phyloP scores from a whole-genome alignment of 1,140 invertebrate genomes.

The Zophobas morio region DNA sequence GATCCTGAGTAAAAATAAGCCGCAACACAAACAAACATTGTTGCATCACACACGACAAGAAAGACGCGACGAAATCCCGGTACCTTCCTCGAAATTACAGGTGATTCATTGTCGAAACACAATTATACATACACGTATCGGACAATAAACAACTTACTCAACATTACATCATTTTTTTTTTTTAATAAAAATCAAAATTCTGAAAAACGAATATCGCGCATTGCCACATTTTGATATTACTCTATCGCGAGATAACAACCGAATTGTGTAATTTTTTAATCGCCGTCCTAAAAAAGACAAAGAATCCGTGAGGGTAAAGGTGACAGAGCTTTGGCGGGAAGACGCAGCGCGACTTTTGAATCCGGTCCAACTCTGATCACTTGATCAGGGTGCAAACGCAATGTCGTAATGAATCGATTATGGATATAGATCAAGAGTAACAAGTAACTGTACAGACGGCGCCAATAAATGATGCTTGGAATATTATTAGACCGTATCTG shows the following conservation, averaged over 20 bases:
- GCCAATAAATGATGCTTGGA: slow-evolving; percentile 46
- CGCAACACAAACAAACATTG: slow-evolving; percentile 9
- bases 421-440: slow-evolving; percentile 33
- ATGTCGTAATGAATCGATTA: slow-evolving; percentile 35
- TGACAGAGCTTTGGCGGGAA: slow-evolving; percentile 20
- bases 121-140: neutral
- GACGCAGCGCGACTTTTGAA: neutral
- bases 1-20: neutral
- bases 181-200: slow-evolving; percentile 9
- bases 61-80: neutral
- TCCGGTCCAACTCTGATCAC: neutral
- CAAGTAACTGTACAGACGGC: slow-evolving; percentile 51
- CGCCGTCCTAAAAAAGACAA: neutral
- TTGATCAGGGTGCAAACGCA: neutral
- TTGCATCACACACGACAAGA: slow-evolving; percentile 9
- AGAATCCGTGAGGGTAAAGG: neutral
- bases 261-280: slow-evolving; percentile 7
- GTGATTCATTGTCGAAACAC: slow-evolving; percentile 14
- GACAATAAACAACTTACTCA: slow-evolving; percentile 4
- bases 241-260: neutral
- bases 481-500: slow-evolving; percentile 60
- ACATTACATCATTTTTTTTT: slow-evolving; percentile 28
- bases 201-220: neutral
- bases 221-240: slow-evolving; percentile 7
- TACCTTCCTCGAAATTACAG: neutral